Evolutionary conservation across 1,140 invertebrate genomes (phyloP), one percentile per base, ranked within the genome.

Genomic region (Ceratina australensis): DNA sequence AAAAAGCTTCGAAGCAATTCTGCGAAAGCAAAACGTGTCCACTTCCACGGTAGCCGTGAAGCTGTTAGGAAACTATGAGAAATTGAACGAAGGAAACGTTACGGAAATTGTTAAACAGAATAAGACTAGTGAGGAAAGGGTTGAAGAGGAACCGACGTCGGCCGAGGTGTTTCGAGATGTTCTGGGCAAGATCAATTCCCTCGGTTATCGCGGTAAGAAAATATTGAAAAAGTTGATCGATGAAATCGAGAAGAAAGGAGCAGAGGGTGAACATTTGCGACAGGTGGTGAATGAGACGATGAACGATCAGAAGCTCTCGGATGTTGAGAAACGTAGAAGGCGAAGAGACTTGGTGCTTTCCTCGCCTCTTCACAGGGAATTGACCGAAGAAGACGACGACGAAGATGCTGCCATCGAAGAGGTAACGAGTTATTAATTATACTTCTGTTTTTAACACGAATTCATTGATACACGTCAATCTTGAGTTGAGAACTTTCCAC

Each of bases 331-430:
- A 50, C 67, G 16, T 0, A 80, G 83, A 72, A 78, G 22, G 59
- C 88, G 87, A 74, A 81, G 91, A n/a, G 89, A 92, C 50, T 54
- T 92, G 82, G 64, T 91, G 75, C 71, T 93, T 86, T 76, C 86
- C 71, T 87, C 92, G 80, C 89, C 89, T 83, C 64, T 94, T 24
- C 73, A 87, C 33, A 87, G 89, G 20, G 79, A 92, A 42, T 82
- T 95, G 1, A 94, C 93, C 60, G 90, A 93, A 79, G 91, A 95
- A 50, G 95, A 95, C 64, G 93, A 94, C 72, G 93, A 94, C 0
- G 93, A 93, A 54, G 93, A 95, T 83, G 92, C 91, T 47, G 95
- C 93, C 1, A 87, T 93, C 52, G 95, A 95, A 89, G 94, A 95
- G 88, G 94, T 95, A 88, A 26, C 42, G 24, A 57, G 5, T 22